Base-by-base conservation (phyloP, 2,888 invertebrate species). In the Drosophila fungiperda region DNA sequence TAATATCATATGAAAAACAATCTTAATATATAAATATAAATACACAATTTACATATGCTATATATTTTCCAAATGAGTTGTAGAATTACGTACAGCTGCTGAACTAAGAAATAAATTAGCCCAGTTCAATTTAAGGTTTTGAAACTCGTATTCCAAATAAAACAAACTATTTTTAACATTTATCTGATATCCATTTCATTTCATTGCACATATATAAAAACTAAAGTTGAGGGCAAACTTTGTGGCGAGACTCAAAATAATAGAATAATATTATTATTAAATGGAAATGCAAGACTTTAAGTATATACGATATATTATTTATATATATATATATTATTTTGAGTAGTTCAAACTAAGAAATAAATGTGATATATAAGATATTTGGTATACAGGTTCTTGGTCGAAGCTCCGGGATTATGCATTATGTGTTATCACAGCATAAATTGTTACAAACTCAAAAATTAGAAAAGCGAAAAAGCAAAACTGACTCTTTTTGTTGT, bases 361-460 rank as follows among this genome's bases (percentile, higher is more conserved):
- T 9, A 23, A 29, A n/a, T 55, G 17, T 29, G 29, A 38, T 11
- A n/a, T 8, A 3, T 55, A 40, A 9, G n/a, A 20, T 29, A 40
- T 32, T 29, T 15, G 40, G 40, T 9, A 42, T 42, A 29, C 32
- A 20, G 66, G 67, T 53, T 66, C 52, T 64, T 26, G 40, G 65
- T 7, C 12, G 17, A 42, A 42, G 35, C 67, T 33, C 23, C 33
- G 36, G 36, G 29, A 35, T 29, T 59, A 35, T 55, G 52, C 57
- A 64, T 65, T 66, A 48, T 58, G 50, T 40, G 52, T 69, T 65
- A 54, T 29, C 62, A 48, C 38, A n/a, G 53, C 20, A 36, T 35
- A 9, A 20, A 45, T 38, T 11, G 50, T n/a, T 35, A 55, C 23
- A 20, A 33, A 23, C 20, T 59, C 23, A 38, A 36, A 38, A 60